Evolutionary conservation across 1,140 invertebrate genomes (phyloP).

Genomic region (Meloidogyne exigua): DNA sequence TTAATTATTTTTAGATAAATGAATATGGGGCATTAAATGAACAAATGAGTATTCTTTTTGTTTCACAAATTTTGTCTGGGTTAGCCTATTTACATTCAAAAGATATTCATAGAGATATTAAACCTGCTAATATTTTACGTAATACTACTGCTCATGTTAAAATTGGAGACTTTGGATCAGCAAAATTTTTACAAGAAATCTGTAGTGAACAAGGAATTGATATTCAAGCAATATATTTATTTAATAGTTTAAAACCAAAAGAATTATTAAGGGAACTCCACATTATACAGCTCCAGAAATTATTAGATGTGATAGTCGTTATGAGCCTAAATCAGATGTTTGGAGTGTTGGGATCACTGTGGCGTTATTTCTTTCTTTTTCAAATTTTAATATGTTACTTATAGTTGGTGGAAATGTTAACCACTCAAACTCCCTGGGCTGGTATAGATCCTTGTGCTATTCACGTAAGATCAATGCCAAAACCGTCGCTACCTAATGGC

Average conservation of each 20-base stretch:
- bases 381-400: neutral
- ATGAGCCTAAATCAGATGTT: slow-evolving; percentile 46
- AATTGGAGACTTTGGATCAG: slow-evolving; percentile 47
- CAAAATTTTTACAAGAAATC: slow-evolving; percentile 50
- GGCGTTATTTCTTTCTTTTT: neutral
- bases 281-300: slow-evolving; percentile 48
- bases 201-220: slow-evolving; percentile 49
- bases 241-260: neutral
- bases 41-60: slow-evolving; percentile 36
- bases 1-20: slow-evolving; percentile 45
- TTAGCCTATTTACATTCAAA: slow-evolving; percentile 40
- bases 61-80: slow-evolving; percentile 38
- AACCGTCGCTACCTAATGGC: neutral
- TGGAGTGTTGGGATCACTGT: slow-evolving; percentile 44
- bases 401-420: slow-evolving; percentile 43
- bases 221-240: slow-evolving; percentile 23
- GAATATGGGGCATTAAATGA: slow-evolving; percentile 49
- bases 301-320: slow-evolving; percentile 31
- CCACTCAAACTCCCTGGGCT: slow-evolving; percentile 40
- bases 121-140: slow-evolving; percentile 46
- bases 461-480: neutral
- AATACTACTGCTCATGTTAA: slow-evolving; percentile 44
- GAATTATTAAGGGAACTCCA: slow-evolving; percentile 29
- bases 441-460: slow-evolving; percentile 32
- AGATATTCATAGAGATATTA: slow-evolving; percentile 50